Base-by-base conservation (phyloP, 2,113 vertebrate genomes). In the Myodes glareolus region DNA sequence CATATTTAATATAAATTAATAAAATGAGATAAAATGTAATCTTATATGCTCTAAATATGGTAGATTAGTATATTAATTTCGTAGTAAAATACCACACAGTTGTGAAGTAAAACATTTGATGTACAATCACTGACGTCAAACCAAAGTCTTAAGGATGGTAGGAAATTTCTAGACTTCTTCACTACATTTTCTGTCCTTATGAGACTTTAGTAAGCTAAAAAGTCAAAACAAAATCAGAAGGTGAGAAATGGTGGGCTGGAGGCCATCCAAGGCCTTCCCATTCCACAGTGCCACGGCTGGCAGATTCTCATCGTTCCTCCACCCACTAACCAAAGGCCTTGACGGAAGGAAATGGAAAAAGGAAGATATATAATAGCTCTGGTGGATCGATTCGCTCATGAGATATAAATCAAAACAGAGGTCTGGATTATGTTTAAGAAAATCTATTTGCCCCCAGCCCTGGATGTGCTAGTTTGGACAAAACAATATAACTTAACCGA, bases 341-440 rank as follows among this genome's bases (percentile, higher is more conserved):
- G 96, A 94, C 0, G 14, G 73, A 94, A 92, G 94, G 58, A 97
- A 98, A 94, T 94, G 81, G 92, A 72, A 95, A 94, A 95, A 39
- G 68, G 94, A 94, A 97, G 91, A 92, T 95, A 95, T 61, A 94
- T 92, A 96, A 96, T 94, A 86, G 55, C 82, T 95, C 61, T 76
- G 33, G 55, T 75, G 63, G 84, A 92, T 97, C 81, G 3, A 97
- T 95, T 97, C 63, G 76, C 80, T 78, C 42, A 27, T 84, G 88
- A 80, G 52, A 16, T 86, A 97, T 97, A 97, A 98, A 98, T 97
- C 96, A 96, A 96, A 98, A 96, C 12, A 31, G 90, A 97, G 84
- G 67, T 75, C 61, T 92, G 73, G 52, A 92, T 97, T 98, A 88
- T 95, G 93, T 97, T 96, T 95, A 95, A 92, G 94, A 97, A 97